Evolutionary conservation across 2,888 invertebrate species (phyloP).

Genomic region (Dicyrtomina minuta): DNA sequence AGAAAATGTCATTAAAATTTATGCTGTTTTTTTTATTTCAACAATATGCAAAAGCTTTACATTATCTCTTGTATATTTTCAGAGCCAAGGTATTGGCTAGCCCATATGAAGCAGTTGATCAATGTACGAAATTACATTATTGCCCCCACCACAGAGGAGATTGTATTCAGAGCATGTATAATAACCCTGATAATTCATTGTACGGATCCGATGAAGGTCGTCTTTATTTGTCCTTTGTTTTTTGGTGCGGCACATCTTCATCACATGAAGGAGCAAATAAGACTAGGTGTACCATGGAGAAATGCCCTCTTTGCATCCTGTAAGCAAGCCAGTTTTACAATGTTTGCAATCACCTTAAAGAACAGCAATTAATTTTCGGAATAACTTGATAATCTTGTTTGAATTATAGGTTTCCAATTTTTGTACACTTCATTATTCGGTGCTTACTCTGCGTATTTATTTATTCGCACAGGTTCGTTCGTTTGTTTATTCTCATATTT

Average conservation of each 20-base stretch:
- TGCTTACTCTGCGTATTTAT: conserved; percentile 88
- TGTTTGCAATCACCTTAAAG: too few relatives aligned
- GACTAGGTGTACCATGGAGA: conserved; percentile 68
- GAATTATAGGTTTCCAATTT: conserved; percentile 78
- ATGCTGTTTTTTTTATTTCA: not conserved
- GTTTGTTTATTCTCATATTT: not conserved
- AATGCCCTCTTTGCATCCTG: conserved; percentile 72
- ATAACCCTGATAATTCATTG: conserved; percentile 83
- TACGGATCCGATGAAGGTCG: conserved; percentile 70
- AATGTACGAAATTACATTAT: conserved; percentile 88
- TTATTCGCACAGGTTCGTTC: conserved; percentile 73
- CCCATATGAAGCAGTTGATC: conserved; percentile 61
- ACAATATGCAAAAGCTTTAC: too few relatives aligned
- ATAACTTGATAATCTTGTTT: not conserved
- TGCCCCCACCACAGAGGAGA: conserved; percentile 92
- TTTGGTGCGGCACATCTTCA: conserved; percentile 94
- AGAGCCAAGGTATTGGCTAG: conserved; percentile 73
- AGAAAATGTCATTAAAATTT: not conserved
- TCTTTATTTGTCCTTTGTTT: conserved; percentile 83
- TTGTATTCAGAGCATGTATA: conserved; percentile 94
- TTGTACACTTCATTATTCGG: conserved; percentile 90
- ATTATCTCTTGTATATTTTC: conserved; percentile 54
- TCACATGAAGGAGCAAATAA: conserved; percentile 79
- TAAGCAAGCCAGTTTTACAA: conserved; percentile 59
- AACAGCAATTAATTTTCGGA: too few relatives aligned